Conservation (phyloP, 2,888 invertebrate species). For the Choreutis nemorana region DNA sequence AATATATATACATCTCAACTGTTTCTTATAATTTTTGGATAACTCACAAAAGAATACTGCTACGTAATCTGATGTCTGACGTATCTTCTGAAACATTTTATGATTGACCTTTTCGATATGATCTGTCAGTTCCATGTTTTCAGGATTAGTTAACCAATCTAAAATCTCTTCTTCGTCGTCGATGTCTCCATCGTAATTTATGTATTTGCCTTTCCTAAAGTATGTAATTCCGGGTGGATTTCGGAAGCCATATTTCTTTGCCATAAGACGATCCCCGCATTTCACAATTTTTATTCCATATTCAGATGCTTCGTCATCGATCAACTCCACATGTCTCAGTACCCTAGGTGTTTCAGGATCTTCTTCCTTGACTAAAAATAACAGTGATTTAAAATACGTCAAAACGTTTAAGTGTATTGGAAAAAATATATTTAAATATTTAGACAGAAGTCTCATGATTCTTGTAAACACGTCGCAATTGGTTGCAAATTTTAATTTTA, state of each 20-base stretch:
- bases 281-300: conserved; percentile 92
- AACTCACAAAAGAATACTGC: conserved; percentile 93
- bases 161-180: conserved; percentile 90
- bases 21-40: conserved; percentile 10
- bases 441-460: too few relatives aligned
- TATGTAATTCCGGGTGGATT: conserved; percentile 91
- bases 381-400: too few relatives aligned
- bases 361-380: conserved; percentile 79
- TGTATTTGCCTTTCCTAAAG: conserved; percentile 87
- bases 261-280: conserved; percentile 88
- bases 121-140: conserved; percentile 93
- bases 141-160: conserved; percentile 92
- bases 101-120: conserved; percentile 90
- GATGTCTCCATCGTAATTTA: conserved; percentile 92
- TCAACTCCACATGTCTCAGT: conserved; percentile 86
- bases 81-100: conserved; percentile 93
- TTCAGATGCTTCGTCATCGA: conserved; percentile 91
- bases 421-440: conserved; percentile 13
- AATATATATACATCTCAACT: too few relatives aligned
- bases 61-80: conserved; percentile 87
- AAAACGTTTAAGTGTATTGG: neutral
- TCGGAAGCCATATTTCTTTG: conserved; percentile 90
- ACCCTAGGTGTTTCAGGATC: conserved; percentile 82
- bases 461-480: too few relatives aligned
- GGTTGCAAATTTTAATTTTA: too few relatives aligned